These are phyloP conservation scores for Agrotis clavis DNA, from an alignment of 2,888 invertebrate genomes.

Conservation along the genomic window DNA sequence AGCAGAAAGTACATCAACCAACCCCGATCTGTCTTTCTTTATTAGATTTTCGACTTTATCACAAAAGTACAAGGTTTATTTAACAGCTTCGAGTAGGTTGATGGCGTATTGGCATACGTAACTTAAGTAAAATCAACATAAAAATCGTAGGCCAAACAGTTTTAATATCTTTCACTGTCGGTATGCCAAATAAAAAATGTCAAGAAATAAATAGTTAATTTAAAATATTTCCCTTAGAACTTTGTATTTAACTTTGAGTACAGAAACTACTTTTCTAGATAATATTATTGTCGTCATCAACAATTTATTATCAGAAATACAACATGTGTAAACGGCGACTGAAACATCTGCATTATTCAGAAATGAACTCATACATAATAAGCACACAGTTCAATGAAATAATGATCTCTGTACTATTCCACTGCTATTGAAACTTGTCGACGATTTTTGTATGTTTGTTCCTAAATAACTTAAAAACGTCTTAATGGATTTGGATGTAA, in stretches of 20 bases:
- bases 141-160: neutral
- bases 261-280: neutral
- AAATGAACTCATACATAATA: slow-evolving; percentile 45
- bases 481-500: neutral
- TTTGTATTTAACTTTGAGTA: neutral
- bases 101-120: no score
- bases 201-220: slow-evolving; percentile 3
- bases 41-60: no score
- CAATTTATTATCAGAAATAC: slow-evolving; percentile 13
- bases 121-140: neutral
- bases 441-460: neutral
- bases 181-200: neutral
- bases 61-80: no score
- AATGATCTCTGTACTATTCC: slow-evolving; percentile 1
- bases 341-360: slow-evolving; percentile 17
- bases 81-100: no score
- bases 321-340: slow-evolving; percentile 27
- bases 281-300: neutral
- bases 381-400: slow-evolving; percentile 16
- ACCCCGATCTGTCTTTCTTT: no score
- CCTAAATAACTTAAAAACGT: neutral
- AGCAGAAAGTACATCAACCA: no score
- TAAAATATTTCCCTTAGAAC: no score
- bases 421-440: neutral
- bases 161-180: neutral